phyloP scores from a whole-genome alignment of 1,140 invertebrate genomes.

The Drosophila bocki region DNA sequence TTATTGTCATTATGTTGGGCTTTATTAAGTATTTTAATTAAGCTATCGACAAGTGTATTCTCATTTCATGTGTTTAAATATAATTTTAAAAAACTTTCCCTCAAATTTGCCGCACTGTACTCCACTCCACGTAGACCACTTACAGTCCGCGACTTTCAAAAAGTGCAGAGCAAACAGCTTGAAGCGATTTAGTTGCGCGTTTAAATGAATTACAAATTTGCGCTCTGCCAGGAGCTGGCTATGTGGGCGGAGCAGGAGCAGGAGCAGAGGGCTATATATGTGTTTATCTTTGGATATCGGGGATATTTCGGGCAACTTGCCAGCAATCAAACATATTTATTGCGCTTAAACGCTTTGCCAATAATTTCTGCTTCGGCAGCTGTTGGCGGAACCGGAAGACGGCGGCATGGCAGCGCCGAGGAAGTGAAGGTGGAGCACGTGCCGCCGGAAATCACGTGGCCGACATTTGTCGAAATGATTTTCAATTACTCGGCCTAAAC shows the following conservation, averaged over 20 bases:
- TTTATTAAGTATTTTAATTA: too few species aligned
- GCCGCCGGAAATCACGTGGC: slow-evolving; percentile 74
- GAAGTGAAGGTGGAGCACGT: slow-evolving; percentile 59
- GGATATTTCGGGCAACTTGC: slow-evolving; percentile 59
- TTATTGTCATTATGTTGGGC: too few species aligned
- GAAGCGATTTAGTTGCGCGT: slow-evolving; percentile 58
- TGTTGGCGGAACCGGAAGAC: slow-evolving; percentile 14
- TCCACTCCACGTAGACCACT: slow-evolving; percentile 13
- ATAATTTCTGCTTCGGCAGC: slow-evolving; percentile 74
- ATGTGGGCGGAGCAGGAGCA: slow-evolving; percentile 21
- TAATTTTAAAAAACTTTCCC: not conserved
- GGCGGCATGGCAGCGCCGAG: slow-evolving; percentile 1
- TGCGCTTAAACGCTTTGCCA: slow-evolving; percentile 78
- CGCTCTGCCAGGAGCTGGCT: slow-evolving; percentile 8
- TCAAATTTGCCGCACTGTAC: slow-evolving; percentile 22
- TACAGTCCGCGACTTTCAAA: slow-evolving; percentile 61
- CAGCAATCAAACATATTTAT: slow-evolving; percentile 80
- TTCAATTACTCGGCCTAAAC: slow-evolving; percentile 61
- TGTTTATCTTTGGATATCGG: slow-evolving; percentile 25
- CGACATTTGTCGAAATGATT: slow-evolving; percentile 77
- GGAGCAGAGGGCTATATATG: slow-evolving; percentile 4
- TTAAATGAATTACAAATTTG: slow-evolving; percentile 73
- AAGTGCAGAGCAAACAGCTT: slow-evolving; percentile 62
- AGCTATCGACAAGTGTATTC: not conserved
- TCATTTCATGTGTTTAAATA: not conserved